Percentiles rank a stretch among this genome's conserved stretches.
phyloP scores from a whole-genome alignment of 2,797 vertebrate genomes.

The Holocentrus rufus region DNA sequence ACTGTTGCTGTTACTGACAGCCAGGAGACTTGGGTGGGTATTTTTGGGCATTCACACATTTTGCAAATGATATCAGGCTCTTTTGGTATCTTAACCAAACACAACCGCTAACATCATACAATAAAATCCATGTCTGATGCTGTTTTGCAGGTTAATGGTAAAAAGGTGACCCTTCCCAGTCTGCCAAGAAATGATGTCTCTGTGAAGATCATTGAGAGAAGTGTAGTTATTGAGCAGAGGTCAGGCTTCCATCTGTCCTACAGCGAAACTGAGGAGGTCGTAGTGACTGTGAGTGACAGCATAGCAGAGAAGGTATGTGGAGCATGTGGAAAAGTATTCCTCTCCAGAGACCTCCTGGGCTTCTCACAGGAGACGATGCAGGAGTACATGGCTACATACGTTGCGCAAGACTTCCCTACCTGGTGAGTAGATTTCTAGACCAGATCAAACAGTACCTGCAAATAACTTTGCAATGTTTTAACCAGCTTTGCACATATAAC shows the following conservation, averaged over 20 bases:
- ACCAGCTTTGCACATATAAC: too few species aligned
- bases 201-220: slow-evolving; percentile 29
- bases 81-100: not conserved
- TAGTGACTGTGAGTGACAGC: slow-evolving; percentile 44
- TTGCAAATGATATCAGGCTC: not conserved
- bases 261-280: slow-evolving; percentile 40
- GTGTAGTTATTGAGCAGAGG: slow-evolving; percentile 37
- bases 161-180: slow-evolving; percentile 27
- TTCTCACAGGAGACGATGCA: slow-evolving; percentile 47
- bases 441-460: not conserved
- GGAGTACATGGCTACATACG: slow-evolving; percentile 56
- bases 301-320: slow-evolving; percentile 52
- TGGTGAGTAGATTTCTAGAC: slow-evolving; percentile 45
- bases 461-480: too few species aligned
- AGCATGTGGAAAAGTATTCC: slow-evolving; percentile 45
- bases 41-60: not conserved
- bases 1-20: slow-evolving; percentile 42
- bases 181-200: slow-evolving; percentile 28
- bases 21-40: slow-evolving; percentile 63
- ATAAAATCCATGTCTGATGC: not conserved
- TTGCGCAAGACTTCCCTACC: slow-evolving; percentile 69
- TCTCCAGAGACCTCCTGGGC: not conserved
- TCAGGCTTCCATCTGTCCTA: slow-evolving; percentile 51
- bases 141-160: slow-evolving; percentile 60
- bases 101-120: not conserved